Conservation (phyloP, 1,140 invertebrate species). For the Oryctes rhinoceros region DNA sequence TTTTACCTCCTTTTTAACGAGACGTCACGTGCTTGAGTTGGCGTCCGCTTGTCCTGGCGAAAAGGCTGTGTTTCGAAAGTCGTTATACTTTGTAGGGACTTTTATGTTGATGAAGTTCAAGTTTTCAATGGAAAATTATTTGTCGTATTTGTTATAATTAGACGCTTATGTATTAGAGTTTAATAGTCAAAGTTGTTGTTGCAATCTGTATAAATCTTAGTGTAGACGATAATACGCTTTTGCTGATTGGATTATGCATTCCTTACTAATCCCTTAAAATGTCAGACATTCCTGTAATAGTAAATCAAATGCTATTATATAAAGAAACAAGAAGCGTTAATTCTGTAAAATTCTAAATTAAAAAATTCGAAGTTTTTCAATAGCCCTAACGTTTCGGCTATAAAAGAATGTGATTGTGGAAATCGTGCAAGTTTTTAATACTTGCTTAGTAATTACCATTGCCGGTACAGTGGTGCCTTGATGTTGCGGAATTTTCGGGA, state of each 20-base stretch:
- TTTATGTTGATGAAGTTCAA: constrained; percentile 7
- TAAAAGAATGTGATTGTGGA: too few relatives aligned
- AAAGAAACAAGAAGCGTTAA: too few relatives aligned
- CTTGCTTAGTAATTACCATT: too few relatives aligned
- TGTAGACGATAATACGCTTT: background rate
- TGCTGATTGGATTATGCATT: constrained; percentile 18
- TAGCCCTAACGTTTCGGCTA: too few relatives aligned
- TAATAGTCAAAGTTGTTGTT: too few relatives aligned
- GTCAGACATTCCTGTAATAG: constrained; percentile 12
- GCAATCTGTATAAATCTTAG: background rate
- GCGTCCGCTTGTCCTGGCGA: background rate
- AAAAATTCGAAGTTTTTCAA: too few relatives aligned
- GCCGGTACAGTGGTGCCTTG: too few relatives aligned
- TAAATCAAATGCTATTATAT: background rate
- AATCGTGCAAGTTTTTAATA: too few relatives aligned
- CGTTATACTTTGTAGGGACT: constrained; percentile 16
- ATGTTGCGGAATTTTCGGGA: too few relatives aligned
- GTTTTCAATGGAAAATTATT: constrained; percentile 15
- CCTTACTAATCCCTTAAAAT: background rate
- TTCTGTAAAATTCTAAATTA: too few relatives aligned
- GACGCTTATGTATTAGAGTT: background rate
- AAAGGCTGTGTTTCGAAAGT: constrained; percentile 21
- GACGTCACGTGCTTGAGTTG: background rate
- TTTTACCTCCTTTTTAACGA: background rate
- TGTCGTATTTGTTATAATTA: background rate